phyloP scores from a whole-genome alignment of 2,797 vertebrate species.

The Esox lucius region DNA sequence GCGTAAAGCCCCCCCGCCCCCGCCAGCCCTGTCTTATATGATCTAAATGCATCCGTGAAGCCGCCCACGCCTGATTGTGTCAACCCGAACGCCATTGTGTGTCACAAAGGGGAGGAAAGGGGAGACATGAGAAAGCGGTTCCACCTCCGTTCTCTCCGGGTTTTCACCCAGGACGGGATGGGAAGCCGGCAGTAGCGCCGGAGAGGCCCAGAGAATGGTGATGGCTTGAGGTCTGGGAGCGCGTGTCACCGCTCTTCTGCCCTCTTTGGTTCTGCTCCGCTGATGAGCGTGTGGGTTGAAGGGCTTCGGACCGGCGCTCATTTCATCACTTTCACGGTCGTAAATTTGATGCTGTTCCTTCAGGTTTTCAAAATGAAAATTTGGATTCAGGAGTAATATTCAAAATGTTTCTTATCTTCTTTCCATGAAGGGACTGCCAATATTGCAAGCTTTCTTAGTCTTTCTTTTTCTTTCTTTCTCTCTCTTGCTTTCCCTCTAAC shows the following conservation, averaged over 20 bases:
- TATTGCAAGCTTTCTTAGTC: background rate
- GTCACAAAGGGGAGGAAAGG: constrained; percentile 9
- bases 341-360: no score
- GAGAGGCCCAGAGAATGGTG: background rate
- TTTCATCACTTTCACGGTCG: no score
- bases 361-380: no score
- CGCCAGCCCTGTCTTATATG: constrained; percentile 20
- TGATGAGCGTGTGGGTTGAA: no score
- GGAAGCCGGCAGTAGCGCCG: background rate
- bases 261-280: no score
- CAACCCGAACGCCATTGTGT: constrained; percentile 42
- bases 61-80: constrained; percentile 25
- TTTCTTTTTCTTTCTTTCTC: background rate
- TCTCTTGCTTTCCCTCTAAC: background rate
- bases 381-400: no score
- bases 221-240: background rate
- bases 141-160: constrained; percentile 23
- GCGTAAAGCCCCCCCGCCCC: constrained; percentile 30
- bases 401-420: no score
- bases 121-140: constrained; percentile 48
- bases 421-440: no score
- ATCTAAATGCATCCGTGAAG: constrained; percentile 21
- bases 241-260: background rate
- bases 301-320: no score
- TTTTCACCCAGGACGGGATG: background rate